Evolutionary conservation across 1,140 invertebrate genomes (phyloP), one percentile per base, ranked within the genome.

Genomic region (Lasaia peninsularis): DNA sequence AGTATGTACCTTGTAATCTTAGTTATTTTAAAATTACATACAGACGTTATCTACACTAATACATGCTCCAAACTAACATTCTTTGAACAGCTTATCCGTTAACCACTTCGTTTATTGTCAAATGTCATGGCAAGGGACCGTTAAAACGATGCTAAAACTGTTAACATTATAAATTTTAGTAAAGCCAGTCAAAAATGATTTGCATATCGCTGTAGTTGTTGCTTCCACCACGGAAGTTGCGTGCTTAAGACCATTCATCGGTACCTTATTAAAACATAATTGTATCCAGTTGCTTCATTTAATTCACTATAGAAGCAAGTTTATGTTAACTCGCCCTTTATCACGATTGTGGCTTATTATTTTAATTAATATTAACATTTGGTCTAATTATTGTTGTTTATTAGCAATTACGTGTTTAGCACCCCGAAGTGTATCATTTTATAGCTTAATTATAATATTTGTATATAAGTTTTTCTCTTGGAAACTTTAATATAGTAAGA

Each of bases 141-240:
- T 80, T 80, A 44, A 52, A 52, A 52, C 24, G 6, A 52, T 28
- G 32, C 14, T 52, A 80, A 78, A 58, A 59, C 63, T 60, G 65
- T 68, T 71, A 69, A 52, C 68, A 58, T 63, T 63, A 76, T 81
- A 79, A 78, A 84, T 79, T 76, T 62, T 70, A 60, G 60, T 65
- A 53, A 68, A 67, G 65, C 73, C 71, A 69, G 68, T 75, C 54
- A 69, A 82, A 78, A 77, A 81, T 79, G 69, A 84, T 86, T 88
- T 81, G 78, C 85, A 85, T 88, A 81, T 77, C 78, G 62, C 50
- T 55, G 52, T 68, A 75, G 52, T 80, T 74, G 80, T 84, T 74
- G 63, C 69, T 51, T 74, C 67, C 67, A 74, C 16, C 58, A 75
- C 56, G 49, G 54, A 56, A 62, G 59, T 83, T 34, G 80, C 80